These are phyloP conservation scores for Agonopterix alstromeriana DNA, from an alignment of 2,888 invertebrate species.

Conservation along the genomic window DNA sequence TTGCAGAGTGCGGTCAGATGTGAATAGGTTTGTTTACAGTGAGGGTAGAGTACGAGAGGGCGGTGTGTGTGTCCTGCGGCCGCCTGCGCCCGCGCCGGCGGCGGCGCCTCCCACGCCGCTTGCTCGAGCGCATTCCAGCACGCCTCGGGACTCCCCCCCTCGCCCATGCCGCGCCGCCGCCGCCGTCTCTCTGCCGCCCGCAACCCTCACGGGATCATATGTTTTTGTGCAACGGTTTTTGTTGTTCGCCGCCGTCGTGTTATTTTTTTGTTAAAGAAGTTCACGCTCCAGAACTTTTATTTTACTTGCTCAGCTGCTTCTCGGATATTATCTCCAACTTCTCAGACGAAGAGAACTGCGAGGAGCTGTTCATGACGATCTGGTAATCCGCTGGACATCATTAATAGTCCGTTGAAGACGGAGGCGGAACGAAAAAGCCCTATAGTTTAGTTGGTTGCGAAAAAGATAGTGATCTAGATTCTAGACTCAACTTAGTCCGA, in stretches of 20 bases:
- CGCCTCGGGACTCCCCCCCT: slow-evolving; percentile 62
- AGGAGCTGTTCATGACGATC: no score
- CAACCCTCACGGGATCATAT: slow-evolving; percentile 73
- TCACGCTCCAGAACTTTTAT: slow-evolving; percentile 71
- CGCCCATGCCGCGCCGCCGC: slow-evolving; percentile 23
- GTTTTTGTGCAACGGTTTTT: slow-evolving; percentile 78
- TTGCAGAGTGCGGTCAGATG: slow-evolving; percentile 29
- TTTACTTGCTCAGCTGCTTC: slow-evolving; percentile 41
- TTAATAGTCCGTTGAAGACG: no score
- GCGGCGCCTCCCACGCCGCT: slow-evolving; percentile 74
- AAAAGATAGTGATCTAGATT: no score
- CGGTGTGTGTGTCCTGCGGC: slow-evolving; percentile 54
- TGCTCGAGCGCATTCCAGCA: slow-evolving; percentile 74
- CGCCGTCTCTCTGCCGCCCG: slow-evolving; percentile 30
- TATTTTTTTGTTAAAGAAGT: slow-evolving; percentile 61
- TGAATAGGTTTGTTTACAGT: slow-evolving; percentile 66
- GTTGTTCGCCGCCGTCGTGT: slow-evolving; percentile 70
- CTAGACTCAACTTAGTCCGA: no score
- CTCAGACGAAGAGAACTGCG: slow-evolving; percentile 11
- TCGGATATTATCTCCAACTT: slow-evolving; percentile 54
- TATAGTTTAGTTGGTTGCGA: no score
- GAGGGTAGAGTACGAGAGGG: slow-evolving; percentile 46
- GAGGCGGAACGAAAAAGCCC: no score
- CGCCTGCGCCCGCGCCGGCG: slow-evolving; percentile 30
- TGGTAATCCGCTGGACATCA: no score